These are phyloP conservation scores for Penaeus chinensis DNA, from an alignment of 1,140 invertebrate species.

Conservation along the genomic window DNA sequence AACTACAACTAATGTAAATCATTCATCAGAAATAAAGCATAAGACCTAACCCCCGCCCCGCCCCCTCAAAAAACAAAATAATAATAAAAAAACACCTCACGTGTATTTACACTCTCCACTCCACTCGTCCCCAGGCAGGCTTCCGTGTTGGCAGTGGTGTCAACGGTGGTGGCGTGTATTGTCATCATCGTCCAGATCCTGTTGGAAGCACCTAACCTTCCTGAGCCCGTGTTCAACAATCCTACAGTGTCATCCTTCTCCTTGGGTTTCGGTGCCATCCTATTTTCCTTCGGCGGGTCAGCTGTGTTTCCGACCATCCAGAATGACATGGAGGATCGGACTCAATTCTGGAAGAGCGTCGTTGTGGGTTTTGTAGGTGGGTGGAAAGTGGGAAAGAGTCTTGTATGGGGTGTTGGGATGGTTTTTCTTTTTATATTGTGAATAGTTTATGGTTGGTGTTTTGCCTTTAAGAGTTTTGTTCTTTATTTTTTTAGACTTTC, in stretches of 20 bases:
- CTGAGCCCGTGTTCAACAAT: not conserved
- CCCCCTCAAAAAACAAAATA: no score
- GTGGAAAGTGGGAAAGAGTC: not conserved
- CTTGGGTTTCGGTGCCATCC: slow-evolving; percentile 75
- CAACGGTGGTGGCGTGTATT: slow-evolving; percentile 70
- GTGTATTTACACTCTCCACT: no score
- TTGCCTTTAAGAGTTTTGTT: no score
- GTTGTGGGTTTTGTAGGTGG: slow-evolving; percentile 65
- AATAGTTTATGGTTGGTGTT: no score
- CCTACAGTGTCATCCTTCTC: slow-evolving; percentile 71
- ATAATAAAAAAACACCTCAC: no score
- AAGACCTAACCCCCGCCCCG: no score
- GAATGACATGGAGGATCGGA: slow-evolving; percentile 71
- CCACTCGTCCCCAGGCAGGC: slow-evolving; percentile 66
- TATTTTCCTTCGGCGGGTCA: slow-evolving; percentile 78
- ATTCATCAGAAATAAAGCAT: no score
- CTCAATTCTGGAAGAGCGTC: slow-evolving; percentile 64
- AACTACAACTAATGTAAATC: no score
- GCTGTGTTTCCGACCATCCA: slow-evolving; percentile 78
- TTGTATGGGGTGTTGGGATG: no score
- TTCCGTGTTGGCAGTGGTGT: slow-evolving; percentile 72
- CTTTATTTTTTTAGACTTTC: no score
- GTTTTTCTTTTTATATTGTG: no score
- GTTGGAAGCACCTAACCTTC: slow-evolving; percentile 59
- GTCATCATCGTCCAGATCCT: slow-evolving; percentile 73